Conservation (phyloP, 2,888 invertebrate genomes). For the Pachymerium ferrugineum region DNA sequence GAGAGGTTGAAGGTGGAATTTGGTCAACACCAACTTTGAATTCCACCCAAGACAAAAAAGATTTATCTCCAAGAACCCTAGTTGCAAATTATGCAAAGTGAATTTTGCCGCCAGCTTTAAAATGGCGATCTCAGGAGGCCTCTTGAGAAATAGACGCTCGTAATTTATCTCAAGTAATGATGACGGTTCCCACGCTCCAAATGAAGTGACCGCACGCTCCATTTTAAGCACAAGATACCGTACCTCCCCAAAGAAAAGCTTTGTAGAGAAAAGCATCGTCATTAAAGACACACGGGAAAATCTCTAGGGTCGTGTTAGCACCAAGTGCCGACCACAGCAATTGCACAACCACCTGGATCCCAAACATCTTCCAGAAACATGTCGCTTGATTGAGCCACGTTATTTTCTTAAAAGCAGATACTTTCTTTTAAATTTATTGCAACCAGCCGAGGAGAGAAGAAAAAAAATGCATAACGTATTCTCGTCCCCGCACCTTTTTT, state of each 20-base stretch:
- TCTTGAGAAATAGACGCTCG: background rate
- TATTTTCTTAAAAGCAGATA: background rate
- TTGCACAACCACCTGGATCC: constrained; percentile 17
- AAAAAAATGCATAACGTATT: background rate
- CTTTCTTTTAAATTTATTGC: background rate
- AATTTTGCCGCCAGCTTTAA: constrained; percentile 20
- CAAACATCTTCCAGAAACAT: background rate
- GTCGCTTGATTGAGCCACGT: background rate
- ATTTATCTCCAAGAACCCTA: background rate
- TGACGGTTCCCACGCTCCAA: constrained; percentile 10
- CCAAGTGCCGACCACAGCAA: constrained; percentile 7
- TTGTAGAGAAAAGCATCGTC: constrained; percentile 8
- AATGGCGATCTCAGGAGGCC: background rate
- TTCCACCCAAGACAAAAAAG: constrained; percentile 7
- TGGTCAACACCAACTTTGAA: constrained; percentile 20
- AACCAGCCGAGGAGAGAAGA: constrained; percentile 2
- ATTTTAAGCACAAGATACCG: background rate
- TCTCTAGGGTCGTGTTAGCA: constrained; percentile 16
- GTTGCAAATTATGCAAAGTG: constrained; percentile 22
- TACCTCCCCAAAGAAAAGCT: background rate
- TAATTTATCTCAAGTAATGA: constrained; percentile 20
- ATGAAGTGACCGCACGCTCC: constrained; percentile 25
- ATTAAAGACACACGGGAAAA: constrained; percentile 3
- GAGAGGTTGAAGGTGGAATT: background rate
- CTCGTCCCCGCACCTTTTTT: background rate